These are phyloP conservation scores for Trichopoda pennipes DNA, from an alignment of 2,888 invertebrate species.

Conservation along the genomic window DNA sequence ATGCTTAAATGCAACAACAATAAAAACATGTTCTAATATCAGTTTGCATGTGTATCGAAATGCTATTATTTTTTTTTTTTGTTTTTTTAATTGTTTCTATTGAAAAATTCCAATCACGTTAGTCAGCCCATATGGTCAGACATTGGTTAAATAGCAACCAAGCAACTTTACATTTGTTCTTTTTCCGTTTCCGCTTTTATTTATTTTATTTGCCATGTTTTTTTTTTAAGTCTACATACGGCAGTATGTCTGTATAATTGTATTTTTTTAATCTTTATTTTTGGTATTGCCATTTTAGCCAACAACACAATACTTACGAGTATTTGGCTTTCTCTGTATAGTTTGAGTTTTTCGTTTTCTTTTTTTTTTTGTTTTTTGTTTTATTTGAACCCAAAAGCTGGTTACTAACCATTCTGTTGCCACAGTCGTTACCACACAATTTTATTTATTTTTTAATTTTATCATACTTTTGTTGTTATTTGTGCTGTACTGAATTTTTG, in stretches of 20 bases:
- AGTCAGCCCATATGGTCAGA: conserved; percentile 64
- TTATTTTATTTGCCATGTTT: conserved; percentile 35
- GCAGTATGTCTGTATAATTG: not conserved
- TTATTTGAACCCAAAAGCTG: conserved; percentile 54
- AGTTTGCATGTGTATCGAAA: not conserved
- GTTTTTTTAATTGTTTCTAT: conserved; percentile 38
- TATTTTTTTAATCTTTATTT: conserved; percentile 22
- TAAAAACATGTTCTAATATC: not conserved
- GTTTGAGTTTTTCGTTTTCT: conserved; percentile 18
- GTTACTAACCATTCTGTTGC: conserved; percentile 63
- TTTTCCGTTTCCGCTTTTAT: conserved; percentile 63
- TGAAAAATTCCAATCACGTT: conserved; percentile 62
- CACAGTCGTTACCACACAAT: conserved; percentile 65
- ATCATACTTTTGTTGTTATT: conserved; percentile 38
- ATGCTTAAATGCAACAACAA: conserved; percentile 27
- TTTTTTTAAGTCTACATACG: conserved; percentile 1
- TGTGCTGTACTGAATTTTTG: conserved; percentile 17
- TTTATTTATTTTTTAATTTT: conserved; percentile 47
- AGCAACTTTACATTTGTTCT: conserved; percentile 60
- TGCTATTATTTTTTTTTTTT: conserved; percentile 13
- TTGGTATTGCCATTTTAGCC: conserved; percentile 36
- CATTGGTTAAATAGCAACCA: conserved; percentile 62
- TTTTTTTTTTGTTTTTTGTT: conserved; percentile 32
- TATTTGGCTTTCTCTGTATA: conserved; percentile 51
- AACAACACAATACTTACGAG: conserved; percentile 55